phyloP scores from a whole-genome alignment of 2,797 vertebrate genomes.

The Lacerta bilineata region DNA sequence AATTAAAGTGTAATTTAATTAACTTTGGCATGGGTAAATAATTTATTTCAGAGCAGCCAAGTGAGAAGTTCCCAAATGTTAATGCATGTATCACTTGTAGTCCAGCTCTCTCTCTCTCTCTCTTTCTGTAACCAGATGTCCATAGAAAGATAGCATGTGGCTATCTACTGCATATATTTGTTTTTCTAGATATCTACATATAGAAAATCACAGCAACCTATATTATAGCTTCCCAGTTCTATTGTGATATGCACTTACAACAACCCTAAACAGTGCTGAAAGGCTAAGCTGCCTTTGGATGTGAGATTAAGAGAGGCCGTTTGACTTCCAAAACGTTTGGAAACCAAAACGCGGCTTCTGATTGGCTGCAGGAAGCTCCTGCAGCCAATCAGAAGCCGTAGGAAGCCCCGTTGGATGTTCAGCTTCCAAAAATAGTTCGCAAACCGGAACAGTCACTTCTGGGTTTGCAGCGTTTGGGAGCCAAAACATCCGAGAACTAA shows the following conservation, averaged over 20 bases:
- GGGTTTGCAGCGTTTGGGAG: too few relatives aligned
- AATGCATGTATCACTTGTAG: background rate
- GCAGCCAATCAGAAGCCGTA: too few relatives aligned
- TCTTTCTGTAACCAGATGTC: background rate
- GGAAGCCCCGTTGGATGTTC: too few relatives aligned
- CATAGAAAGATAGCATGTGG: background rate
- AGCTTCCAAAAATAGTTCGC: too few relatives aligned
- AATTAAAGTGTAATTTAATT: slow-evolving; percentile 7
- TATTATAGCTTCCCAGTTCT: background rate
- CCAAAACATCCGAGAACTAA: too few relatives aligned
- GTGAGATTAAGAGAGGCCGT: background rate
- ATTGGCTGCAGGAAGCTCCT: too few relatives aligned
- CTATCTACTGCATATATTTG: background rate
- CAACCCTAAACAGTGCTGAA: background rate
- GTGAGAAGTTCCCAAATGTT: background rate
- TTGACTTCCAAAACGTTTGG: too few relatives aligned
- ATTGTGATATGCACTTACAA: background rate
- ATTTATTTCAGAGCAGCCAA: slow-evolving; percentile 13
- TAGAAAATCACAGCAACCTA: too few relatives aligned
- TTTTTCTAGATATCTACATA: too few relatives aligned
- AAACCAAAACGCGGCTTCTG: too few relatives aligned
- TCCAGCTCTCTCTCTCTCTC: background rate
- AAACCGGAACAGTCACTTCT: too few relatives aligned
- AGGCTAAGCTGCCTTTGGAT: background rate
- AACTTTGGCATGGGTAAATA: background rate